These are phyloP conservation scores for Ursus arctos DNA, from an alignment of 2,113 vertebrate species.

Conservation along the genomic window DNA sequence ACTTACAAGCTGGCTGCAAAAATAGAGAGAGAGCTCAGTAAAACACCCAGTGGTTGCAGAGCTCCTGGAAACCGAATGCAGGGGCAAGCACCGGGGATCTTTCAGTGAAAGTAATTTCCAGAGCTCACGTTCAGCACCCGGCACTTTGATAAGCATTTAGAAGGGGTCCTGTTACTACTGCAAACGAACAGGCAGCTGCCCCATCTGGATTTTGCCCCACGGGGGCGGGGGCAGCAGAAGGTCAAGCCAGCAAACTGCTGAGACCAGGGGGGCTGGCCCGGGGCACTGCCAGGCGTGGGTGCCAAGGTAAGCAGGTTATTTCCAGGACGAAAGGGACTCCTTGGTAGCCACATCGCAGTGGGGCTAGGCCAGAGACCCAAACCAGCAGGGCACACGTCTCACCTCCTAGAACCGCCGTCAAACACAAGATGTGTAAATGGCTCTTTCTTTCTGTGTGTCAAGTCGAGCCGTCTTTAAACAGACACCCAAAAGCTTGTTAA, in stretches of 20 bases:
- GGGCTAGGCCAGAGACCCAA: not conserved
- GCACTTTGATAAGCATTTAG: conserved; percentile 86
- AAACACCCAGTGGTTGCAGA: conserved; percentile 82
- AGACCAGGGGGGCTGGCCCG: no score
- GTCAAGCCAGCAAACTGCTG: not conserved
- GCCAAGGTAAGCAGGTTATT: not conserved
- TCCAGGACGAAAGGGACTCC: not conserved
- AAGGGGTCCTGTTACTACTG: conserved; percentile 72
- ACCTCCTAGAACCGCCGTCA: not conserved
- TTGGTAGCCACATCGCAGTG: accelerated
- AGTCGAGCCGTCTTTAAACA: not conserved
- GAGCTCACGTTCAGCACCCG: conserved; percentile 79
- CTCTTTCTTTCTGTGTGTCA: not conserved
- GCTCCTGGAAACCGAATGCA: conserved; percentile 84
- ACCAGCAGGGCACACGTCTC: not conserved
- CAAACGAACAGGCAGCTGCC: conserved; percentile 52
- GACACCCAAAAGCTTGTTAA: not conserved
- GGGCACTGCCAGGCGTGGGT: accelerated
- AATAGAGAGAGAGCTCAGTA: conserved; percentile 76
- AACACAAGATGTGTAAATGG: not conserved
- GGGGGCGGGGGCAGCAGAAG: not conserved
- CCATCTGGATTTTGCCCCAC: not conserved
- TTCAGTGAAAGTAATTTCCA: conserved; percentile 87
- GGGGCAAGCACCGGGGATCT: conserved; percentile 84
- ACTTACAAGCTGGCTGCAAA: conserved; percentile 82